Evolutionary conservation across 2,797 vertebrate genomes (phyloP).

Genomic region (Coendou prehensilis): DNA sequence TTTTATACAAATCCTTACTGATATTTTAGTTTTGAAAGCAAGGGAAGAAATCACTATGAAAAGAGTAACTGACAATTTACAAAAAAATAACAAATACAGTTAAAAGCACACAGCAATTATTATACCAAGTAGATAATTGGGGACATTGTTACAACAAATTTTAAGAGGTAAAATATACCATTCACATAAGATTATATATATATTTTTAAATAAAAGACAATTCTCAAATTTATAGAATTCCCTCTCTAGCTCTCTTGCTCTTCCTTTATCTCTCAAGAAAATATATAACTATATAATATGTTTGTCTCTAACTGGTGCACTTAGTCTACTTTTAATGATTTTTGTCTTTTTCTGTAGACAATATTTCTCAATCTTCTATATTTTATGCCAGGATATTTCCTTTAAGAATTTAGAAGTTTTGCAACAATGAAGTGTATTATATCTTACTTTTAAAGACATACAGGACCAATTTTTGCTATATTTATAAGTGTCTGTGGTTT

Average conservation of each 20-base stretch:
- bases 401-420: not conserved
- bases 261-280: not conserved
- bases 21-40: conserved; percentile 30
- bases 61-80: not conserved
- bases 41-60: conserved; percentile 29
- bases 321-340: not conserved
- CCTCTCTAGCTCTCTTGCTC: not conserved
- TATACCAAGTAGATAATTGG: not conserved
- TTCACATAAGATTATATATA: not conserved
- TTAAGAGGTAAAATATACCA: not conserved
- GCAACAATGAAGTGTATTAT: conserved; percentile 4
- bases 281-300: not conserved
- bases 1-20: not conserved
- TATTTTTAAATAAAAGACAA: not conserved
- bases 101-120: not conserved
- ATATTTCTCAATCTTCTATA: not conserved
- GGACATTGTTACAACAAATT: not conserved
- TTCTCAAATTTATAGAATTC: not conserved
- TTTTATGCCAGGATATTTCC: not conserved
- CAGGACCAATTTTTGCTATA: not conserved
- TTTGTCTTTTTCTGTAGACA: not conserved
- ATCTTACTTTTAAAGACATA: conserved; percentile 1
- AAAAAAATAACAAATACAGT: not conserved
- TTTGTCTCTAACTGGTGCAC: not conserved
- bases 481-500: conserved; percentile 13